phyloP scores from a whole-genome alignment of 2,888 invertebrate species.

The Synergus itoensis region DNA sequence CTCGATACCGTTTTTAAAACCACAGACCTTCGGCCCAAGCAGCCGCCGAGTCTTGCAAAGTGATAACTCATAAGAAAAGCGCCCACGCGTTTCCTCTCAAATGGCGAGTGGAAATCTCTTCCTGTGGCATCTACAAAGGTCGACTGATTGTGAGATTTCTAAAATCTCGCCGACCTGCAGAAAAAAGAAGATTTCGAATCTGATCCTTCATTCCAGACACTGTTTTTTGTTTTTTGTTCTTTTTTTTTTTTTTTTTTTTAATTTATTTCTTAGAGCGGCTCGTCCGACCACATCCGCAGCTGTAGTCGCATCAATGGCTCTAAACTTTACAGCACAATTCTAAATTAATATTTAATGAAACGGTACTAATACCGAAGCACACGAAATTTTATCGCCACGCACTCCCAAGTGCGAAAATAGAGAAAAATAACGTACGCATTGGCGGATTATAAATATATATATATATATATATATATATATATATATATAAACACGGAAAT shows the following conservation, averaged over 20 bases:
- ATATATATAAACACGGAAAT: slow-evolving; percentile 47
- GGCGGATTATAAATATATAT: slow-evolving; percentile 59
- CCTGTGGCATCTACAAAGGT: background rate
- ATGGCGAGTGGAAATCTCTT: background rate
- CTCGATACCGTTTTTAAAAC: background rate
- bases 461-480: slow-evolving; percentile 52
- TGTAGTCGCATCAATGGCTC: slow-evolving; percentile 73
- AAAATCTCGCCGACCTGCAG: background rate
- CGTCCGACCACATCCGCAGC: slow-evolving; percentile 69
- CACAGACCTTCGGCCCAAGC: background rate
- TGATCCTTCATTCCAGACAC: background rate
- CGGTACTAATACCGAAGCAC: slow-evolving; percentile 43
- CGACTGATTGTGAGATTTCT: background rate
- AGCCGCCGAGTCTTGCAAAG: slow-evolving; percentile 10
- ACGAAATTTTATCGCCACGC: slow-evolving; percentile 27
- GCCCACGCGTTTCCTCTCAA: background rate
- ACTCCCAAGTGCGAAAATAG: slow-evolving; percentile 17
- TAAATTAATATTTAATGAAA: slow-evolving; percentile 64
- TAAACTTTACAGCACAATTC: slow-evolving; percentile 72
- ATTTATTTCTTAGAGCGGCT: background rate
- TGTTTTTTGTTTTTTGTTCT: background rate
- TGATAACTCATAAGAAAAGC: slow-evolving; percentile 10
- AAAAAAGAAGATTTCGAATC: background rate
- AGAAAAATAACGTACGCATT: slow-evolving; percentile 43
- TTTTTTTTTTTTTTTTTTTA: too few species aligned